A percentile compares a stretch with the other conserved stretches of the same genome.
Conservation (phyloP, 2,797 vertebrate species). For the Tauraco hartlaubi region DNA sequence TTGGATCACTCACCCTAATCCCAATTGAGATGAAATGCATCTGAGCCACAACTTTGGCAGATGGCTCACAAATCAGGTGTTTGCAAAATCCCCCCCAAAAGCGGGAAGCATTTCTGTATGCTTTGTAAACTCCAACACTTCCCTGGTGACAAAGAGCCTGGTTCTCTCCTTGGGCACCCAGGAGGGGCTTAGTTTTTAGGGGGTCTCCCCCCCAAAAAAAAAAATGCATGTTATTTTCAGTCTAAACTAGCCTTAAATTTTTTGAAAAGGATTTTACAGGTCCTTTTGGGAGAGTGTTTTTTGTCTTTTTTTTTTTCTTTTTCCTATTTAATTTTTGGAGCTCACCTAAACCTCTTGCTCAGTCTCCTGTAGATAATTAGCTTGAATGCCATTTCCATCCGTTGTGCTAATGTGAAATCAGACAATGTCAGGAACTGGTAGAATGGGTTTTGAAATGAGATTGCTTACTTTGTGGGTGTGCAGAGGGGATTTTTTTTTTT, state of each 20-base stretch:
- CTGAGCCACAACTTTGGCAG: slow-evolving; percentile 70
- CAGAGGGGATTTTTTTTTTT: neutral
- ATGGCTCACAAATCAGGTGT: slow-evolving; percentile 74
- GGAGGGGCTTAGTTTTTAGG: neutral
- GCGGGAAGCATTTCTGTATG: slow-evolving; percentile 8
- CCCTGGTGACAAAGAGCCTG: neutral
- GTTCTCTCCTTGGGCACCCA: neutral
- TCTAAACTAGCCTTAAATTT: neutral
- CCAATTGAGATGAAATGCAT: slow-evolving; percentile 63
- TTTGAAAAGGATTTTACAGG: neutral
- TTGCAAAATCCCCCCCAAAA: slow-evolving; percentile 35
- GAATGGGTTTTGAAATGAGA: slow-evolving; percentile 64
- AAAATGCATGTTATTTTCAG: neutral
- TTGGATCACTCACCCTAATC: slow-evolving; percentile 74
- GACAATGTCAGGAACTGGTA: slow-evolving; percentile 62
- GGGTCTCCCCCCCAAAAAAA: neutral
- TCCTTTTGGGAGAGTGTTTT: neutral
- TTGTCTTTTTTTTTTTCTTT: neutral
- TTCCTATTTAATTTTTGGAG: slow-evolving; percentile 50
- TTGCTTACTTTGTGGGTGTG: slow-evolving; percentile 57
- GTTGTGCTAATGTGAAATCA: slow-evolving; percentile 69
- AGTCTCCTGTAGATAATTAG: slow-evolving; percentile 58
- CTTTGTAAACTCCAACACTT: slow-evolving; percentile 43
- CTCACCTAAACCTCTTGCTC: slow-evolving; percentile 60
- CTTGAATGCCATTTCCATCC: slow-evolving; percentile 66